phyloP scores from a whole-genome alignment of 2,113 vertebrate genomes.

The Proteles cristata region DNA sequence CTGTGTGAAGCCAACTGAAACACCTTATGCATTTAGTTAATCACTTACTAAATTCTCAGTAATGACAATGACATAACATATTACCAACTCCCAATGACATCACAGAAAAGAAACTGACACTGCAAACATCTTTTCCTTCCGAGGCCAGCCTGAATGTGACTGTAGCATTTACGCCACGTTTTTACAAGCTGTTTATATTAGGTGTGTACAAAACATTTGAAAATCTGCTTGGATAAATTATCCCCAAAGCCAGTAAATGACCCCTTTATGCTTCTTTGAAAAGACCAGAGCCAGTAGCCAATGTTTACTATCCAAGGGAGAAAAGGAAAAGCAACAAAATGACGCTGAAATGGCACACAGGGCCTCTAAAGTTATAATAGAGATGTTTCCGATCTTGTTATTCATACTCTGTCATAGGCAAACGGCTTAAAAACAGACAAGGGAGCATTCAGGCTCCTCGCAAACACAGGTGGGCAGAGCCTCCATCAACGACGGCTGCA shows the following conservation, averaged over 20 bases:
- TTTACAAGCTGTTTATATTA: conserved; percentile 43
- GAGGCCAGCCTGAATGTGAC: not conserved
- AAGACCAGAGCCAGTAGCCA: conserved; percentile 25
- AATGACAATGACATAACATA: not conserved
- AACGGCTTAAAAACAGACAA: conserved; percentile 75
- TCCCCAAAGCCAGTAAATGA: conserved; percentile 50
- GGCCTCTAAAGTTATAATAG: conserved; percentile 46
- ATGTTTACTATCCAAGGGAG: conserved; percentile 37
- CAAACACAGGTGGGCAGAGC: conserved; percentile 47
- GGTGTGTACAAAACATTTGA: conserved; percentile 46
- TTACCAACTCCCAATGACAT: conserved; percentile 42
- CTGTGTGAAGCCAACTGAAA: not conserved
- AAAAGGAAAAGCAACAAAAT: conserved; percentile 12
- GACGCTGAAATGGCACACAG: conserved; percentile 1
- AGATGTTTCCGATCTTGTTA: conserved; percentile 72
- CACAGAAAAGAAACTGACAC: conserved; percentile 37
- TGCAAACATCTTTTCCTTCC: not conserved
- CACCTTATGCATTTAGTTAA: not conserved
- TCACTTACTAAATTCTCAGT: conserved; percentile 1
- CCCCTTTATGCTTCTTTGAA: not conserved
- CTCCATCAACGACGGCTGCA: conserved; percentile 19
- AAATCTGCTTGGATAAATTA: conserved; percentile 36
- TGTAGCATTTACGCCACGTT: not conserved
- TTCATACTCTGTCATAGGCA: conserved; percentile 56
- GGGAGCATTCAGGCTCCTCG: conserved; percentile 63